Percentiles rank a stretch among this genome's conserved stretches.
Evolutionary conservation across 2,113 vertebrate genomes (phyloP).

Genomic region (Eolophus roseicapilla): DNA sequence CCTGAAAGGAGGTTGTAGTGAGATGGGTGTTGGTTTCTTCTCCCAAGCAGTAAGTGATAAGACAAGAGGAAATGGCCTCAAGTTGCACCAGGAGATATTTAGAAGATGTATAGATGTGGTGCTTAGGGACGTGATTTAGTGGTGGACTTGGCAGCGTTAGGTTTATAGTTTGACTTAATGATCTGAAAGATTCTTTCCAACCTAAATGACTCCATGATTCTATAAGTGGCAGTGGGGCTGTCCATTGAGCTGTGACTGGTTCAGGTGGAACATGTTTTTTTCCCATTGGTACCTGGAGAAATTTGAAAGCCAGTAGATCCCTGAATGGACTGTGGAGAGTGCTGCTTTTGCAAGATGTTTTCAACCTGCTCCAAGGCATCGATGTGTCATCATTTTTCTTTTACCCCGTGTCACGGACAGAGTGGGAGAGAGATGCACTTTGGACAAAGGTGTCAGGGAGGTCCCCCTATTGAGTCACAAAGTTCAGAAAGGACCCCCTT

Average conservation of each 20-base stretch:
- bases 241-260: neutral
- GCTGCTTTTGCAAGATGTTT: neutral
- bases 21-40: neutral
- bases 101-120: neutral
- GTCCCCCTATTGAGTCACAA: neutral
- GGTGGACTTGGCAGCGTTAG: neutral
- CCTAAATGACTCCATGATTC: neutral
- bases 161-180: neutral
- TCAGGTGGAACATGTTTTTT: neutral
- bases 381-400: neutral
- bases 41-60: neutral
- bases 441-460: neutral
- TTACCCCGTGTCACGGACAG: neutral
- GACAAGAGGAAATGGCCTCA: neutral
- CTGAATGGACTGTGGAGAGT: neutral
- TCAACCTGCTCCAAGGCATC: neutral
- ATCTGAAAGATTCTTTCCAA: neutral
- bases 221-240: fast-evolving
- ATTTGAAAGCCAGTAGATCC: neutral
- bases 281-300: neutral
- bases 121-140: fast-evolving
- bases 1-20: neutral
- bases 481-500: neutral
- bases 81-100: neutral
- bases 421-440: neutral